Conservation (phyloP, 2,888 invertebrate genomes). For the Bugula neritina region DNA sequence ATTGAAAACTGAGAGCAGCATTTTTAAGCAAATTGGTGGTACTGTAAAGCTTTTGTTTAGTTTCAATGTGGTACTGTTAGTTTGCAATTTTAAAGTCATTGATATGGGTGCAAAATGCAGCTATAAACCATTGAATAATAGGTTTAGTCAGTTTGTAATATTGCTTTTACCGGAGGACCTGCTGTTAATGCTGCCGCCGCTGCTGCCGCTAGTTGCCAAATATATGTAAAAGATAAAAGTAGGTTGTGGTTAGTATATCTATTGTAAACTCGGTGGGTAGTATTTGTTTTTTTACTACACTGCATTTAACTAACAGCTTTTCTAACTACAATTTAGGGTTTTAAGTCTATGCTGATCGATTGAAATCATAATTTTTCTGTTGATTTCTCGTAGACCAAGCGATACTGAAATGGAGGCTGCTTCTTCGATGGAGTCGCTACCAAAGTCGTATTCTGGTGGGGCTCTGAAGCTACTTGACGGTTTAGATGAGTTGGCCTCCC, state of each 20-base stretch:
- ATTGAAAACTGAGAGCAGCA: background rate
- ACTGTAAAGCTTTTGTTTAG: background rate
- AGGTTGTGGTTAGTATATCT: no score
- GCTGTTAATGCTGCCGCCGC: background rate
- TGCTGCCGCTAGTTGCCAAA: no score
- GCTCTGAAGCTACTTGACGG: constrained; percentile 21
- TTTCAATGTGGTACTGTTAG: background rate
- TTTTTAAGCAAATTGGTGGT: background rate
- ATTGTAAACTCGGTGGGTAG: no score
- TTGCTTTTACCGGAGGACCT: background rate
- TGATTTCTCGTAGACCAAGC: no score
- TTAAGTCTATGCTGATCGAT: no score
- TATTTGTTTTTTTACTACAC: no score
- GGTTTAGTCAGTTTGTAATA: background rate
- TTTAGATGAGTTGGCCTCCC: constrained; percentile 14
- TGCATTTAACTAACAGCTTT: no score
- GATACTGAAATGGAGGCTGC: background rate
- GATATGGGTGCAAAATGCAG: background rate
- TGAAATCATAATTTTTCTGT: no score
- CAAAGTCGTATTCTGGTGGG: constrained; percentile 3
- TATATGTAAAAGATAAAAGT: no score
- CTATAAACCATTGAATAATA: background rate
- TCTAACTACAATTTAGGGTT: no score
- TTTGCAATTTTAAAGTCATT: constrained; percentile 24
- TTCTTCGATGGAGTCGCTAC: background rate